These are phyloP conservation scores for Nephrotoma appendiculata DNA, from an alignment of 2,888 invertebrate species.

Conservation along the genomic window DNA sequence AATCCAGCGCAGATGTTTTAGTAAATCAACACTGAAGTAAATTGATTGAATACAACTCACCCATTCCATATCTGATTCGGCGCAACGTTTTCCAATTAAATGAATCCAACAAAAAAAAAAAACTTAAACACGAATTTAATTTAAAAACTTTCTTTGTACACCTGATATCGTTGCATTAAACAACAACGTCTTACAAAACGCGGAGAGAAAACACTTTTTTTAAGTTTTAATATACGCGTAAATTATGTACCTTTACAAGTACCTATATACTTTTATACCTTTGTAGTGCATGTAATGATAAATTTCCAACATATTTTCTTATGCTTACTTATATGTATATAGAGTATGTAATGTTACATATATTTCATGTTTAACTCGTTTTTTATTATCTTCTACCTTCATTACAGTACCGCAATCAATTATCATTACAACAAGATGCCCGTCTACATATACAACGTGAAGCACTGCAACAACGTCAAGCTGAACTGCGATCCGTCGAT, in stretches of 20 bases:
- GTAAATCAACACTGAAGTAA: not conserved
- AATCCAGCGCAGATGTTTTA: too few species aligned
- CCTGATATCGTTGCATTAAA: not conserved
- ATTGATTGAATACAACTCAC: not conserved
- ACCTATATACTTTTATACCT: not conserved
- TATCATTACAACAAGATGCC: conserved; percentile 89
- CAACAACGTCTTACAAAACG: not conserved
- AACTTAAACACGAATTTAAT: not conserved
- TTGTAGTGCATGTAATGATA: not conserved
- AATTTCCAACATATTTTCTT: not conserved
- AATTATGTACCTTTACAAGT: not conserved
- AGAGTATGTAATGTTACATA: not conserved
- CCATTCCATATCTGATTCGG: not conserved
- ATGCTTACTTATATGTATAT: not conserved
- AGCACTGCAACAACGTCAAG: conserved; percentile 73
- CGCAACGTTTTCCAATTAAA: not conserved
- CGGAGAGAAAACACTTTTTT: not conserved
- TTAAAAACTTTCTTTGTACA: not conserved
- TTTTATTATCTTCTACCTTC: conserved; percentile 6
- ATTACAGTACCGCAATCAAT: conserved; percentile 84
- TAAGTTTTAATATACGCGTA: not conserved
- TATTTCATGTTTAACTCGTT: not conserved
- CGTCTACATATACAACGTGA: conserved; percentile 80
- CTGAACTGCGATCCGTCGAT: conserved; percentile 86
- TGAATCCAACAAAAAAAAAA: not conserved